Evolutionary conservation across 2,797 vertebrate species (phyloP).

Genomic region (Galaxias olidus): DNA sequence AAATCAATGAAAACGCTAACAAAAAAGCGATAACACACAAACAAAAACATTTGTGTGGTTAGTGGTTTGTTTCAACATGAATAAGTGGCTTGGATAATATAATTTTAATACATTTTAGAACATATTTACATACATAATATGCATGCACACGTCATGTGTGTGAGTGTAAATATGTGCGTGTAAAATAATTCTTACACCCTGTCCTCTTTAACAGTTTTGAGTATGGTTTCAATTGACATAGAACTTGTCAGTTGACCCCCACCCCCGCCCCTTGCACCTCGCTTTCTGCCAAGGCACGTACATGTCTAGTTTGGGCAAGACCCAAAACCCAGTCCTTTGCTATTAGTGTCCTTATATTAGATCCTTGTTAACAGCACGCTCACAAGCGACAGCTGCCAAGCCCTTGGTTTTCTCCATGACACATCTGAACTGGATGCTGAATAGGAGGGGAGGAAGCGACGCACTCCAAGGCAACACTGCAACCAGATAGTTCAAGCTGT

Average conservation of each 20-base stretch:
- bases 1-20: conserved; percentile 61
- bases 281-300: conserved; percentile 19
- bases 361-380: conserved; percentile 37
- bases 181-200: conserved; percentile 78
- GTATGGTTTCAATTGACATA: conserved; percentile 65
- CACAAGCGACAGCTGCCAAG: conserved; percentile 21
- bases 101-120: conserved; percentile 73
- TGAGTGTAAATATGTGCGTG: conserved; percentile 77
- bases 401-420: conserved; percentile 34
- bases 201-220: conserved; percentile 68
- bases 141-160: conserved; percentile 70
- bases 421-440: conserved; percentile 26
- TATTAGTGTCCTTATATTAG: conserved; percentile 45
- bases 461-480: conserved; percentile 51
- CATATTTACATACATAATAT: conserved; percentile 75
- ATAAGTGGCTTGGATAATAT: conserved; percentile 83
- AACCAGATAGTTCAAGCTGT: conserved; percentile 63
- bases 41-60: conserved; percentile 76
- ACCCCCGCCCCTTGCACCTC: conserved; percentile 11
- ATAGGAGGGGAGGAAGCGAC: conserved; percentile 41
- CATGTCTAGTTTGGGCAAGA: conserved; percentile 45
- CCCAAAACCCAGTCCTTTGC: conserved; percentile 54
- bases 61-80: conserved; percentile 82
- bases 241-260: conserved; percentile 52
- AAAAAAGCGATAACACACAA: conserved; percentile 71